These are phyloP conservation scores for Pangasius mekongensis DNA, from an alignment of 2,797 vertebrate species.

Conservation along the genomic window DNA sequence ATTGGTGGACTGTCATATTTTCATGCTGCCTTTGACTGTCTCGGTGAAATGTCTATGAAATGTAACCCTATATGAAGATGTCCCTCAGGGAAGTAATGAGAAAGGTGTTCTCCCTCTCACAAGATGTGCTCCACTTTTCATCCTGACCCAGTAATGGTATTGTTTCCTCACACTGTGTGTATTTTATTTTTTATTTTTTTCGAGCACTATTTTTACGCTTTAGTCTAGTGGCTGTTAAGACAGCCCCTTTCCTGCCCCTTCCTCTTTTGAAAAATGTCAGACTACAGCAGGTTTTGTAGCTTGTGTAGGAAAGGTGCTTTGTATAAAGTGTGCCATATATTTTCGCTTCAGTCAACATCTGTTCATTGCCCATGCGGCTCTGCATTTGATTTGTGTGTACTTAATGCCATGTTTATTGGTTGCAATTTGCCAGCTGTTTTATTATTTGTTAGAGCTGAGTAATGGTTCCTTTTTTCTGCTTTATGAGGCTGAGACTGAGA, in stretches of 20 bases:
- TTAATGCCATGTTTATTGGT: conserved; percentile 39
- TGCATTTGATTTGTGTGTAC: conserved; percentile 31
- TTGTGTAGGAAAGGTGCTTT: conserved; percentile 40
- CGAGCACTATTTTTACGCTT: conserved; percentile 66
- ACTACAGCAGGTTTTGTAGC: conserved; percentile 43
- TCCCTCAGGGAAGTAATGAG: conserved; percentile 41
- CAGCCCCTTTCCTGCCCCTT: conserved; percentile 30
- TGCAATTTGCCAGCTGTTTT: conserved; percentile 43
- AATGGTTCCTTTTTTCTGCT: conserved; percentile 28
- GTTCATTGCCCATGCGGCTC: conserved; percentile 31
- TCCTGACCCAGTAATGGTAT: conserved; percentile 64
- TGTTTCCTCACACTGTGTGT: conserved; percentile 57
- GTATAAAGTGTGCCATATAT: conserved; percentile 39
- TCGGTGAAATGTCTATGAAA: conserved; percentile 49
- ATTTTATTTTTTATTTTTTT: background rate
- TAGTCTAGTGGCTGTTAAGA: conserved; percentile 34
- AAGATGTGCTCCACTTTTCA: conserved; percentile 66
- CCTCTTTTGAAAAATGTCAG: conserved; percentile 38
- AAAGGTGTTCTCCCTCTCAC: conserved; percentile 50
- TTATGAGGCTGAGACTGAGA: conserved; percentile 28
- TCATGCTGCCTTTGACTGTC: conserved; percentile 26
- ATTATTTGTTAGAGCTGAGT: conserved; percentile 39
- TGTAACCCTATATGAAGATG: conserved; percentile 24
- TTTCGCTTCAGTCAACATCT: conserved; percentile 36
- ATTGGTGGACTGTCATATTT: background rate